These are phyloP conservation scores for Poecile atricapillus DNA, from an alignment of 2,113 vertebrate genomes.

Conservation along the genomic window DNA sequence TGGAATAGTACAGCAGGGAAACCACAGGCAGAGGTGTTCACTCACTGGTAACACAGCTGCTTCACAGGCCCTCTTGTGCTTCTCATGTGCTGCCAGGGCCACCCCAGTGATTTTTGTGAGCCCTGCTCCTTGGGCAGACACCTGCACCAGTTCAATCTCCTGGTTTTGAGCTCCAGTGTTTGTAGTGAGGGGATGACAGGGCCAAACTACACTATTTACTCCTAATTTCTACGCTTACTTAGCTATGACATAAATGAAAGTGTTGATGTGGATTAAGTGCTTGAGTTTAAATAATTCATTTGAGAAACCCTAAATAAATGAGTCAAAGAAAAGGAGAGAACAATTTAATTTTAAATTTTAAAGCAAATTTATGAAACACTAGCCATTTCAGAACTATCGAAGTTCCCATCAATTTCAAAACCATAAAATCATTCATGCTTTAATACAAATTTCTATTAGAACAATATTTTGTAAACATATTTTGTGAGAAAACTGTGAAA, in stretches of 20 bases:
- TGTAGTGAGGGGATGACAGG: background rate
- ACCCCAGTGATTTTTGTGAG: background rate
- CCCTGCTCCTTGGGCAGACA: background rate
- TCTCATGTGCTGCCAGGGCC: background rate
- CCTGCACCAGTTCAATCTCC: background rate
- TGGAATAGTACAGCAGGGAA: background rate
- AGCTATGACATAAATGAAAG: background rate
- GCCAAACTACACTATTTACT: background rate
- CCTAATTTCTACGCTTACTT: background rate
- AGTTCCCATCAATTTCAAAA: background rate
- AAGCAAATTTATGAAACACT: background rate
- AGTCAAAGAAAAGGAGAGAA: background rate
- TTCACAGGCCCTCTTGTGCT: background rate
- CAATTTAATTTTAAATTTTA: too few species aligned
- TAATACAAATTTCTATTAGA: background rate
- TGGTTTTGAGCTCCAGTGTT: background rate
- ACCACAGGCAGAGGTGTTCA: background rate
- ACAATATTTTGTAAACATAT: background rate
- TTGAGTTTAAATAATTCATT: background rate
- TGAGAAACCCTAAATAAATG: background rate
- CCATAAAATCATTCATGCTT: background rate
- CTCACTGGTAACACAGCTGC: background rate
- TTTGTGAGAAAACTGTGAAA: background rate
- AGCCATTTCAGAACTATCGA: background rate
- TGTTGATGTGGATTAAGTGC: background rate